phyloP scores from a whole-genome alignment of 2,113 vertebrate species.

The Baryphthengus martii region DNA sequence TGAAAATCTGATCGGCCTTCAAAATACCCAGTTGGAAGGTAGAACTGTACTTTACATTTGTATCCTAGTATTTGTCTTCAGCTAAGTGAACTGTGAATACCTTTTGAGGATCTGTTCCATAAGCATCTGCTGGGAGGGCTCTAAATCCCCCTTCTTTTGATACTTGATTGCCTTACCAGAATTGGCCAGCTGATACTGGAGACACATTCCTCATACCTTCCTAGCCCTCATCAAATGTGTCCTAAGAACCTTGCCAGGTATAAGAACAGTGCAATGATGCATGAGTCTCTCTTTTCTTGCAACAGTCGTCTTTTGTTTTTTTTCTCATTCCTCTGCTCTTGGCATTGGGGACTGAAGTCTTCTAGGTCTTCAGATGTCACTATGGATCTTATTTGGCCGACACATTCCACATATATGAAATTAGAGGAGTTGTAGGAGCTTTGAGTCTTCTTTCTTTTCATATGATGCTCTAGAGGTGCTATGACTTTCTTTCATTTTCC shows the following conservation, averaged over 20 bases:
- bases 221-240: neutral
- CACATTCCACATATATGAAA: neutral
- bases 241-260: neutral
- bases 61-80: neutral
- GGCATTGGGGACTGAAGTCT: neutral
- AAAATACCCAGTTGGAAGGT: neutral
- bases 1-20: neutral
- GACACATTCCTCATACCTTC: neutral
- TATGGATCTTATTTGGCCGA: neutral
- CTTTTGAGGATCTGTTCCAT: neutral
- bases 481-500: neutral
- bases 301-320: neutral
- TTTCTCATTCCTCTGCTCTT: neutral
- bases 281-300: neutral
- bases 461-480: neutral
- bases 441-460: neutral
- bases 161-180: neutral
- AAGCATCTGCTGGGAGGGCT: neutral
- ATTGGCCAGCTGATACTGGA: neutral
- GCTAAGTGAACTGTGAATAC: neutral
- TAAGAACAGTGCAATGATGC: neutral
- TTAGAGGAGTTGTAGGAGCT: neutral
- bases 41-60: neutral
- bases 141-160: neutral
- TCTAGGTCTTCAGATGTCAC: neutral